A percentile compares a stretch with the other conserved stretches of the same genome.
Evolutionary conservation across 2,797 vertebrate species (phyloP).

Genomic region (Philypnodon macrostomus): DNA sequence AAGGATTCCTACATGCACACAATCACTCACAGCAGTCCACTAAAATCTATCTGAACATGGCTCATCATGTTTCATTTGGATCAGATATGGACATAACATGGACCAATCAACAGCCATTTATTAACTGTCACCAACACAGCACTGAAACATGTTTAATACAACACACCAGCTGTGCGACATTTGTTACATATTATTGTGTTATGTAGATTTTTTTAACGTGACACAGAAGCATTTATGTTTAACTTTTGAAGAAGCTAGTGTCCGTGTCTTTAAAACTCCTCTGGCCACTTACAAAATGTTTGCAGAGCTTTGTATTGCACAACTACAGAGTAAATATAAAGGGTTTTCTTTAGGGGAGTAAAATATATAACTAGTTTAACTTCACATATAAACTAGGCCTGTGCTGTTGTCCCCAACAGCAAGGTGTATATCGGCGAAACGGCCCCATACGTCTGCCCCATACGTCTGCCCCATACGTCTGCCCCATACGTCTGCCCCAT

Average conservation of each 20-base stretch:
- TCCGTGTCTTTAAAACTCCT: conserved; percentile 1
- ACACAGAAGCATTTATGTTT: conserved; percentile 4
- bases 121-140: neutral
- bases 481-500: no score
- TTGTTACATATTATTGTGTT: conserved; percentile 6
- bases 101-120: neutral
- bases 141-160: neutral
- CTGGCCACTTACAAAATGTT: neutral
- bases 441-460: no score
- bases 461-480: no score
- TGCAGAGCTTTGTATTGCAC: conserved; percentile 1
- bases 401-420: no score
- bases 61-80: neutral
- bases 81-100: neutral
- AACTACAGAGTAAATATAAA: conserved; percentile 13
- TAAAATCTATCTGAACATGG: neutral
- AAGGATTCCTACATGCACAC: no score
- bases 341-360: neutral
- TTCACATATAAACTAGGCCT: conserved; percentile 18
- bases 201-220: neutral
- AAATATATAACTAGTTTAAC: conserved; percentile 15
- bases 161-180: conserved; percentile 1
- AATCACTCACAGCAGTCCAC: no score
- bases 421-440: no score
- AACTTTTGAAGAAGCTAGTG: conserved; percentile 3